Evolutionary conservation across 2,797 vertebrate genomes (phyloP), one percentile per base, ranked within the genome.

Genomic region (Gadopsis marmoratus): DNA sequence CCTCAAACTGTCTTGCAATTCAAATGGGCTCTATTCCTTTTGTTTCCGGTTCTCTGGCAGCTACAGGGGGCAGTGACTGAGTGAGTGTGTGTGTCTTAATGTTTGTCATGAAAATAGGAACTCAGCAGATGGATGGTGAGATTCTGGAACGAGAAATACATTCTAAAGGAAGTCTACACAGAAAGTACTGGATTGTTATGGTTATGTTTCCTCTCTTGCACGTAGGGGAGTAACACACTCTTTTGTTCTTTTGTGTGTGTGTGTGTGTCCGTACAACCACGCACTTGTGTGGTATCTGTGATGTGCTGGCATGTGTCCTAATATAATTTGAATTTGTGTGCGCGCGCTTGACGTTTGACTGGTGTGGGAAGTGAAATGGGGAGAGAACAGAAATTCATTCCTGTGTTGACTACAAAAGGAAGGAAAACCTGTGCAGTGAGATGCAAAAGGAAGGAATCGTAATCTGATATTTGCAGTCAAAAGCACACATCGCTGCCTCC

Each of bases 61-160:
- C 74, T 65, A 41, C 66, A 74, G 71, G 53, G 59, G 66, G 59
- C 58, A 66, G 47, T 74, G 76, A 77, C 66, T 55, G 74, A 74
- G 72, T 71, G 70, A 82, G 48, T 74, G 55, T 63, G 73, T 62
- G 76, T 73, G 76, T 79, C 55, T 74, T 70, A 80, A 71, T 85
- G 78, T 85, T 78, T 87, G 76, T 89, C 85, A 84, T 79, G 60
- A 80, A 85, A 89, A 89, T 83, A 63, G 76, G 78, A 79, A 88
- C 86, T 87, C 75, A 72, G 67, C 56, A 80, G 81, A 90, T 85
- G 76, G 82, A 87, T 86, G 81, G 66, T 77, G 66, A 70, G 85
- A 81, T 85, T 86, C 61, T 76, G 59, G 21, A 76, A 41, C n/a
- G 69, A 81, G 63, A 81, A 87, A 82, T 78, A 71, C 26, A 82